Conservation (phyloP, 2,113 vertebrate species). For the Semnopithecus entellus region DNA sequence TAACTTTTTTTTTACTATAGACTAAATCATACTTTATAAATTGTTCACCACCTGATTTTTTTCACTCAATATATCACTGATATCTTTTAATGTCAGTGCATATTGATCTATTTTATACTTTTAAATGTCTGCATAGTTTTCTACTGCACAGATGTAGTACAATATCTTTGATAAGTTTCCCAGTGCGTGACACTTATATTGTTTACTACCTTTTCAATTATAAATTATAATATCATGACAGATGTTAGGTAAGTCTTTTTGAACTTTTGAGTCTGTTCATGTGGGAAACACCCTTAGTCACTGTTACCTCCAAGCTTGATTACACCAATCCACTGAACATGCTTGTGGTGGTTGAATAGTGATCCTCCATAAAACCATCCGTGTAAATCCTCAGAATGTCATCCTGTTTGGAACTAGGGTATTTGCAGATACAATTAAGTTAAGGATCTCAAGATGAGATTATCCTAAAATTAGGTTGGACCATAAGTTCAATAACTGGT, state of each 20-base stretch:
- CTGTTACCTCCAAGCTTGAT: neutral
- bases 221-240: neutral
- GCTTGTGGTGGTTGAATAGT: neutral
- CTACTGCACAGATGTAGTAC: neutral
- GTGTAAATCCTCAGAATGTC: neutral
- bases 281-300: neutral
- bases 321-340: neutral
- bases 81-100: neutral
- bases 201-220: neutral
- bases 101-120: neutral
- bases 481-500: neutral
- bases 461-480: neutral
- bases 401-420: neutral
- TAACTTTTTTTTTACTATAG: neutral
- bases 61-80: neutral
- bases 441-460: neutral
- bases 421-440: neutral
- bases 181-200: neutral
- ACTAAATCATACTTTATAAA: neutral
- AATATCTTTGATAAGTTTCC: neutral
- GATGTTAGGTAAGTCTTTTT: neutral
- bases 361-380: neutral
- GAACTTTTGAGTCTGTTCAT: neutral
- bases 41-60: neutral
- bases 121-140: neutral